phyloP scores from a whole-genome alignment of 2,113 vertebrate species.

The Phylloscopus trochiloides region DNA sequence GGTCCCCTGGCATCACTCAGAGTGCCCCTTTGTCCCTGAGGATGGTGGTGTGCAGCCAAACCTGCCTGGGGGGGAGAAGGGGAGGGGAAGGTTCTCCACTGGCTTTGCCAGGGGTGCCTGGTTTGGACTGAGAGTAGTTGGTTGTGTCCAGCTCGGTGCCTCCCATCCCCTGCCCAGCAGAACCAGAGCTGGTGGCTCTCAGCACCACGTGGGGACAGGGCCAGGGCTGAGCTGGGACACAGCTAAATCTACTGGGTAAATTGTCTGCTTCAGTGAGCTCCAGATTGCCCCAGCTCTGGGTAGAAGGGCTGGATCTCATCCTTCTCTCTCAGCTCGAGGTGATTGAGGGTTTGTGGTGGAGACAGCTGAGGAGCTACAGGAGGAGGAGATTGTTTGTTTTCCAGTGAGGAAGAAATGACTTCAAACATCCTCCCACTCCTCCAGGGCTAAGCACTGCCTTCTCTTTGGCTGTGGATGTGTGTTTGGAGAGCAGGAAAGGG shows the following conservation, averaged over 20 bases:
- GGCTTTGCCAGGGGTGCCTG: background rate
- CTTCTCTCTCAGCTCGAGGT: background rate
- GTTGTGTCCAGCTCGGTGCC: background rate
- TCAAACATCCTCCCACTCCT: background rate
- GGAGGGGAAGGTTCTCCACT: background rate
- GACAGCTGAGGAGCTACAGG: background rate
- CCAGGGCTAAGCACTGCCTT: rapidly evolving
- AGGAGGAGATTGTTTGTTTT: background rate
- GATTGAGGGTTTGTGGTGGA: background rate
- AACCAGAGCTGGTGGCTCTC: background rate
- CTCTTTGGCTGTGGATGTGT: background rate
- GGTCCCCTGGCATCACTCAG: background rate
- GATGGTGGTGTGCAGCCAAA: background rate
- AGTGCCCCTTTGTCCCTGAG: background rate
- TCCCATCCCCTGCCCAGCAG: background rate
- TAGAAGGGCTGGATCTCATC: background rate
- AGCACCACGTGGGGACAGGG: rapidly evolving
- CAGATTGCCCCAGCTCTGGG: background rate
- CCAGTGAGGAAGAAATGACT: background rate
- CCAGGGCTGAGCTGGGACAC: rapidly evolving
- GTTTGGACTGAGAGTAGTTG: background rate
- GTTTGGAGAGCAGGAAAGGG: background rate
- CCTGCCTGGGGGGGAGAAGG: background rate
- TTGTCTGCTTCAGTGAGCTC: background rate
- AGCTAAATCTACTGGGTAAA: background rate